Percentiles rank a stretch among this genome's conserved stretches.
phyloP scores from a whole-genome alignment of 2,888 invertebrate genomes.

The Merodon equestris region DNA sequence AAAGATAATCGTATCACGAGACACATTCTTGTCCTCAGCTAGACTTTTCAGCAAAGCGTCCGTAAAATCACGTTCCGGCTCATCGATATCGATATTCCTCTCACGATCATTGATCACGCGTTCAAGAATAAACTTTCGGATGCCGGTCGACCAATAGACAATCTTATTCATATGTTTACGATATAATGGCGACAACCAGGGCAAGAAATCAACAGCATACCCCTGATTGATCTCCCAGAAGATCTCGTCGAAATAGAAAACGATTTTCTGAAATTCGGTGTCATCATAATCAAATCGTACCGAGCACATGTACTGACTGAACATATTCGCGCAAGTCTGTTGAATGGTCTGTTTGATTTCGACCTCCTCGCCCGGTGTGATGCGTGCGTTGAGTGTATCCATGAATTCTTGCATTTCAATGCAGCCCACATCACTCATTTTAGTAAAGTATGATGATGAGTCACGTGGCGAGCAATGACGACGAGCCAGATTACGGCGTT shows the following conservation, averaged over 20 bases:
- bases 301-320: constrained; percentile 92
- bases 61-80: constrained; percentile 87
- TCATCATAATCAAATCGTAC: constrained; percentile 86
- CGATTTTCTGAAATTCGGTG: constrained; percentile 83
- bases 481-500: constrained; percentile 87
- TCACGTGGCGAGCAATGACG: constrained; percentile 89
- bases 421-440: constrained; percentile 85
- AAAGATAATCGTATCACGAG: constrained; percentile 88
- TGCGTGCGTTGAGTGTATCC: constrained; percentile 80
- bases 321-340: constrained; percentile 90
- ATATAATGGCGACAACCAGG: constrained; percentile 89
- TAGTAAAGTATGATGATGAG: constrained; percentile 85
- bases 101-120: constrained; percentile 83
- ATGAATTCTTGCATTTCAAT: constrained; percentile 84
- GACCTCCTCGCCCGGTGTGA: constrained; percentile 77
- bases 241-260: constrained; percentile 89
- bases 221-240: constrained; percentile 96
- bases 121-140: constrained; percentile 86
- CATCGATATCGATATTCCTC: constrained; percentile 79
- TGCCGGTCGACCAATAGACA: constrained; percentile 84
- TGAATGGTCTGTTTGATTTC: constrained; percentile 86
- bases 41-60: constrained; percentile 88
- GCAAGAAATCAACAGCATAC: constrained; percentile 91
- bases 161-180: constrained; percentile 84
- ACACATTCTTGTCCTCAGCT: constrained; percentile 82